These are phyloP conservation scores for Yoshiicerus persimilis DNA, from an alignment of 1,140 invertebrate species.

Conservation along the genomic window DNA sequence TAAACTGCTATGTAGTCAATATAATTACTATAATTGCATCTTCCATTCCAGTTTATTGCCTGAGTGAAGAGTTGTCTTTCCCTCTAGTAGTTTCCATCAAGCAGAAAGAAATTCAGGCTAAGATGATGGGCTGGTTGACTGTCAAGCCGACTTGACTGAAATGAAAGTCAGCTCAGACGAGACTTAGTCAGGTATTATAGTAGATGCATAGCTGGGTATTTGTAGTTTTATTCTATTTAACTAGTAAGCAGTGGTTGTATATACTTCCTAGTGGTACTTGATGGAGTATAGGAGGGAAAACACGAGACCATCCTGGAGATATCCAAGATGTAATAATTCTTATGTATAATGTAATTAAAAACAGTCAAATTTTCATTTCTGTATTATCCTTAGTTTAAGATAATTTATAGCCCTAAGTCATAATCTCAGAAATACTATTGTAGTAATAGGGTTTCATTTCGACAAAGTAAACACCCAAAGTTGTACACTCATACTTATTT, in stretches of 20 bases:
- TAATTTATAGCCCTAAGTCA: not conserved
- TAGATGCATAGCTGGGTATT: too few species aligned
- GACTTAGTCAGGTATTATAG: not conserved
- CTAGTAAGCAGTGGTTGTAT: too few species aligned
- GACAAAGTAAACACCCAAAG: not conserved
- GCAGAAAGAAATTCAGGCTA: not conserved
- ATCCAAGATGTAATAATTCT: not conserved
- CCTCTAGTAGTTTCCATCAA: not conserved
- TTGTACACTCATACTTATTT: not conserved
- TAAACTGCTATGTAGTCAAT: not conserved
- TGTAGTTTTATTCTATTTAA: too few species aligned
- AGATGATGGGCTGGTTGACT: not conserved
- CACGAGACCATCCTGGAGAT: not conserved
- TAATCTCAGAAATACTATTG: not conserved
- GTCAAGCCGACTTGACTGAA: not conserved
- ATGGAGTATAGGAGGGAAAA: too few species aligned
- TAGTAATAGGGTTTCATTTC: not conserved
- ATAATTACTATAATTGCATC: constrained; percentile 6
- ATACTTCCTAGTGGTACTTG: too few species aligned
- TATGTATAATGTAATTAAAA: not conserved
- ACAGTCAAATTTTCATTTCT: not conserved
- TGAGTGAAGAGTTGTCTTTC: not conserved
- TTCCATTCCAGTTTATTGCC: not conserved
- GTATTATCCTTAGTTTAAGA: not conserved
- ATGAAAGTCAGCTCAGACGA: not conserved